These are phyloP conservation scores for Apotomis betuletana DNA, from an alignment of 2,888 invertebrate genomes.

Conservation along the genomic window DNA sequence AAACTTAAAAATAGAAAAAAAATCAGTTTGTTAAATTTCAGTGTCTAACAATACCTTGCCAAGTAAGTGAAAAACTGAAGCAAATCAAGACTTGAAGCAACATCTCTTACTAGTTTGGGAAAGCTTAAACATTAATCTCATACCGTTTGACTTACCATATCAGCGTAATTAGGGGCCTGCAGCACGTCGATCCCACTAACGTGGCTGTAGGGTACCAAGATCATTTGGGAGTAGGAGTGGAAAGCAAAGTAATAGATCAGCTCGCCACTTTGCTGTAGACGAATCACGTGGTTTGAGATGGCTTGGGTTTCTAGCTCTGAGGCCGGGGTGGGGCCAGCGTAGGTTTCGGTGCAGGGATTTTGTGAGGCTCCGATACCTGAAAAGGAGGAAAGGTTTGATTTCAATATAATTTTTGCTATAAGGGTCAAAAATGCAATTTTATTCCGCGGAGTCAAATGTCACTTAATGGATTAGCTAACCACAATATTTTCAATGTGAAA, in stretches of 20 bases:
- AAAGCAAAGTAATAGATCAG: slow-evolving; percentile 78
- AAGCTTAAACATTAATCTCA: too few relatives aligned
- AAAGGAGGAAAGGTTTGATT: slow-evolving; percentile 22
- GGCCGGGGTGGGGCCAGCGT: slow-evolving; percentile 74
- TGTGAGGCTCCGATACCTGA: slow-evolving; percentile 67
- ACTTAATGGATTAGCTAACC: too few relatives aligned
- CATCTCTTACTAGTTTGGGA: too few relatives aligned
- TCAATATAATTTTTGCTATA: neutral
- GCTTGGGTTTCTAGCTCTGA: slow-evolving; percentile 81
- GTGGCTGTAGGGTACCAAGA: slow-evolving; percentile 75
- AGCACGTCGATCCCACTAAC: slow-evolving; percentile 54
- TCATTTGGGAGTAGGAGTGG: slow-evolving; percentile 83
- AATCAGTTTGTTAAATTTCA: too few relatives aligned
- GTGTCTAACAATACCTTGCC: too few relatives aligned
- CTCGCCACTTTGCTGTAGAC: slow-evolving; percentile 53
- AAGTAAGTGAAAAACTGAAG: too few relatives aligned
- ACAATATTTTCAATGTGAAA: too few relatives aligned
- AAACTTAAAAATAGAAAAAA: slow-evolving; percentile 50
- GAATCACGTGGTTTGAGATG: slow-evolving; percentile 61
- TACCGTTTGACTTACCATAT: slow-evolving; percentile 57
- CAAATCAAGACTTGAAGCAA: too few relatives aligned
- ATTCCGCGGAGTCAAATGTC: too few relatives aligned
- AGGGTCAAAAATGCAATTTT: too few relatives aligned
- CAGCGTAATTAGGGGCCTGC: slow-evolving; percentile 63
- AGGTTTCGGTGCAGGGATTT: slow-evolving; percentile 76